These are phyloP conservation scores for Paraplagusia blochii DNA, from an alignment of 2,113 vertebrate genomes.

Conservation along the genomic window DNA sequence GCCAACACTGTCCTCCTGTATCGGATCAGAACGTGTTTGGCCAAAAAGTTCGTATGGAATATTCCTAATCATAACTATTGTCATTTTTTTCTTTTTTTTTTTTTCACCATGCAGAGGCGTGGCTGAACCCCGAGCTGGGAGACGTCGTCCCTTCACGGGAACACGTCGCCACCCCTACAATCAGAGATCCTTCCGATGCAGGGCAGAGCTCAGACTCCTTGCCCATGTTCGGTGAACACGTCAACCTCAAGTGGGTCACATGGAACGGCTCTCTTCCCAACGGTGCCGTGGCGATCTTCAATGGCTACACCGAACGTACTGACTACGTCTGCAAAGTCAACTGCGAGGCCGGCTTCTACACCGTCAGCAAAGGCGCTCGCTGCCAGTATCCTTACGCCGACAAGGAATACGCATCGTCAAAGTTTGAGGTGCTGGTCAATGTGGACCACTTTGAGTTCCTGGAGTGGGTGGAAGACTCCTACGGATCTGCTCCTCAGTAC, in stretches of 20 bases:
- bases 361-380: slow-evolving; percentile 54
- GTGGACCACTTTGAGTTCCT: slow-evolving; percentile 75
- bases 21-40: no score
- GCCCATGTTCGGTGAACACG: slow-evolving; percentile 62
- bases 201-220: not conserved
- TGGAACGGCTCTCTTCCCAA: slow-evolving; percentile 66
- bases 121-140: slow-evolving; percentile 51
- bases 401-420: slow-evolving; percentile 58
- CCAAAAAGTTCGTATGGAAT: no score
- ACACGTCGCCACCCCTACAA: slow-evolving; percentile 3
- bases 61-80: not conserved
- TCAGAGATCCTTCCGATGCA: slow-evolving; percentile 1
- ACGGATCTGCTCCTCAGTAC: slow-evolving; percentile 62
- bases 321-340: slow-evolving; percentile 76
- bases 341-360: slow-evolving; percentile 74
- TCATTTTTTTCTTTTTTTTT: not conserved
- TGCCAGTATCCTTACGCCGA: slow-evolving; percentile 71
- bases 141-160: slow-evolving; percentile 55
- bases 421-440: slow-evolving; percentile 73
- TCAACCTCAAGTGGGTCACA: slow-evolving; percentile 70
- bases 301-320: slow-evolving; percentile 69
- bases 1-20: no score
- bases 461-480: slow-evolving; percentile 68
- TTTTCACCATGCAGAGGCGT: slow-evolving; percentile 25
- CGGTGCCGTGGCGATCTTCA: slow-evolving; percentile 71